Base-by-base conservation (phyloP, 1,140 invertebrate species). In the Cotesia vestalis region DNA sequence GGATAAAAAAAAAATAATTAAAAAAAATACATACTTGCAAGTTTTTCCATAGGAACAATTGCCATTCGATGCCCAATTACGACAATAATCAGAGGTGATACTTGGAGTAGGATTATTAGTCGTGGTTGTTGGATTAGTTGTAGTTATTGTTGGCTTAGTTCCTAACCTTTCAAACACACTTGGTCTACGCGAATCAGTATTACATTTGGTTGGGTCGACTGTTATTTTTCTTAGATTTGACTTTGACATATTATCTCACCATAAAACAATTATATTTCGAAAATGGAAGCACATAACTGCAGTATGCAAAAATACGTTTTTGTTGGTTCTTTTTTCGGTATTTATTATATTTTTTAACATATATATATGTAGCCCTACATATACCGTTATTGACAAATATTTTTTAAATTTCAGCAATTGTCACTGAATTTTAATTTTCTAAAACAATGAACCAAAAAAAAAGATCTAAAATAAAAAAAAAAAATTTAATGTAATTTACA, bases 111-210 rank as follows among this genome's bases (percentile, higher is more conserved):
- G 66, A 59, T 53, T 63, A 38, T 86, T 88, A 70, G 83, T 81
- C 79, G 86, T 84, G 40, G 88, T 85, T 69, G 89, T 88, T 81
- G 92, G 91, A 83, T 92, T 92, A 46, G 91, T 93, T 74, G 40
- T 5, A 46, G 40, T 46, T 46, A 11, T 46, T 69, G 89, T 88
- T 80, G 92, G 91, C 83, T 92, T 92, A 46, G 91, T 93, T 74
- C 92, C 92, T 77, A 94, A 89, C 78, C 92, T 90, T 86, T 93
- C 92, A 86, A 93, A 94, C 74, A 94, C 92, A 90, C 92, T 93
- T 75, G 91, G 92, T 83, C 92, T 89, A 78, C 85, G 81, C 78
- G 84, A 86, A 86, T 91, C 86, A 82, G 88, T 89, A 86, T 91
- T 91, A 83, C 88, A 88, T 90, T 91, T 91, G 80, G 90, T 89